phyloP scores from a whole-genome alignment of 2,797 vertebrate genomes.

The Gadopsis marmoratus region DNA sequence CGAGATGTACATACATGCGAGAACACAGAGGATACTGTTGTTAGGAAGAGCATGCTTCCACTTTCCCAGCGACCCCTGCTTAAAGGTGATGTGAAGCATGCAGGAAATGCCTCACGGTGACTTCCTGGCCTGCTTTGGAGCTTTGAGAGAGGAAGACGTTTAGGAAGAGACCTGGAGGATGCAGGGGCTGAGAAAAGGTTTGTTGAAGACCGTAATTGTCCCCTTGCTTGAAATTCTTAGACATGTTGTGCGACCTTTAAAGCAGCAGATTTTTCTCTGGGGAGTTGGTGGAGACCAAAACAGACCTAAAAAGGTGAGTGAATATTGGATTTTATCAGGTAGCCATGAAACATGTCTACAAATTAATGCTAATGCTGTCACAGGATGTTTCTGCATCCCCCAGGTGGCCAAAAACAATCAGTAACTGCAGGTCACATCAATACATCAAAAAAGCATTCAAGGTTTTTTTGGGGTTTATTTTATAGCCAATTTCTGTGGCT shows the following conservation, averaged over 20 bases:
- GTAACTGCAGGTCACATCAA: not conserved
- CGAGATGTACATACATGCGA: constrained; percentile 15
- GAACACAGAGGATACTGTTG: constrained; percentile 30
- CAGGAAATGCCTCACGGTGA: constrained; percentile 78
- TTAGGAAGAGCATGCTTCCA: constrained; percentile 52
- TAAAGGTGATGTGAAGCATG: constrained; percentile 65
- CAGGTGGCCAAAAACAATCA: not conserved
- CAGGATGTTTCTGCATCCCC: not conserved
- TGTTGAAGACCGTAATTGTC: not conserved
- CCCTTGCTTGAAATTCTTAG: not conserved
- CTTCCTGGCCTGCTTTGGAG: constrained; percentile 70
- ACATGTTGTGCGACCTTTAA: not conserved
- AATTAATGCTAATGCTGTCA: not conserved
- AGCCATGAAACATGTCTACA: not conserved
- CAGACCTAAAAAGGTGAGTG: not conserved
- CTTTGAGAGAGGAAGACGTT: constrained; percentile 54
- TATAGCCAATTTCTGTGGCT: not conserved
- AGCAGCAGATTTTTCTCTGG: not conserved
- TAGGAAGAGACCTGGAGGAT: constrained; percentile 42
- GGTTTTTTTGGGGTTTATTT: not conserved
- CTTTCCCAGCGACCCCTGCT: constrained; percentile 60
- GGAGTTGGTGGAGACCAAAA: constrained; percentile 7
- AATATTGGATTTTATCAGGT: not conserved
- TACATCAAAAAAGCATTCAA: not conserved
- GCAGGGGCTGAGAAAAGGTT: not conserved